These are phyloP conservation scores for Drosophila ustulata DNA, from an alignment of 2,888 invertebrate genomes.

Conservation along the genomic window DNA sequence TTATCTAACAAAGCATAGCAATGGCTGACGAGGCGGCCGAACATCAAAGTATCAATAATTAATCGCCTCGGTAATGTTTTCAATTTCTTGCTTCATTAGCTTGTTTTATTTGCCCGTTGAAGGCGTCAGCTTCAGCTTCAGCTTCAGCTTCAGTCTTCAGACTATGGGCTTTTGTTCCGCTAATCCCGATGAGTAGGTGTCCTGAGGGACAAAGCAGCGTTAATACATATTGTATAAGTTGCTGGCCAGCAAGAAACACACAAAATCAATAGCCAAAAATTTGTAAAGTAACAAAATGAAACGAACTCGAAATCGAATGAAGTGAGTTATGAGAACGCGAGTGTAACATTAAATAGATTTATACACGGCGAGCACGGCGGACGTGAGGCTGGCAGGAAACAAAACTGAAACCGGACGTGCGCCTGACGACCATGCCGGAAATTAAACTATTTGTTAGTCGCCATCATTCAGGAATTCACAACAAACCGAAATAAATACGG, in stretches of 20 bases:
- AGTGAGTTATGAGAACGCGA: conserved; percentile 50
- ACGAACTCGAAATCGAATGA: conserved; percentile 26
- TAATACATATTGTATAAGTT: conserved; percentile 61
- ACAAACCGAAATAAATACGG: conserved; percentile 39
- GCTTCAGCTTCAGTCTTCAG: conserved; percentile 5
- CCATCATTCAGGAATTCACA: conserved; percentile 11
- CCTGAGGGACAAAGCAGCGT: conserved; percentile 47
- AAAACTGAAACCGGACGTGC: conserved; percentile 78
- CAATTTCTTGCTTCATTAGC: conserved; percentile 79
- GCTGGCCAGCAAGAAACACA: conserved; percentile 10
- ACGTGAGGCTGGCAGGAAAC: conserved; percentile 58
- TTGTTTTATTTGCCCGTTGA: conserved; percentile 53
- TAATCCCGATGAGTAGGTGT: conserved; percentile 45
- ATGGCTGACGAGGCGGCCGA: conserved; percentile 2
- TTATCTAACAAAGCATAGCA: conserved; percentile 63
- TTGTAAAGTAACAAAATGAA: conserved; percentile 4
- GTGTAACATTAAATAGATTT: conserved; percentile 58
- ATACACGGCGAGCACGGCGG: conserved; percentile 27
- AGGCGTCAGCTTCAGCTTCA: conserved; percentile 35
- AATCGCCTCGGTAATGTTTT: conserved; percentile 79
- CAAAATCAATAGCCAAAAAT: conserved; percentile 47
- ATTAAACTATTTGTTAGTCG: conserved; percentile 74
- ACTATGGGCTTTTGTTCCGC: conserved; percentile 31
- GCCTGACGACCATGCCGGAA: conserved; percentile 68
- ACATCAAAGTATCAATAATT: conserved; percentile 81